Evolutionary conservation across 2,113 vertebrate species (phyloP).

Genomic region (Sinocyclocheilus anshuiensis): DNA sequence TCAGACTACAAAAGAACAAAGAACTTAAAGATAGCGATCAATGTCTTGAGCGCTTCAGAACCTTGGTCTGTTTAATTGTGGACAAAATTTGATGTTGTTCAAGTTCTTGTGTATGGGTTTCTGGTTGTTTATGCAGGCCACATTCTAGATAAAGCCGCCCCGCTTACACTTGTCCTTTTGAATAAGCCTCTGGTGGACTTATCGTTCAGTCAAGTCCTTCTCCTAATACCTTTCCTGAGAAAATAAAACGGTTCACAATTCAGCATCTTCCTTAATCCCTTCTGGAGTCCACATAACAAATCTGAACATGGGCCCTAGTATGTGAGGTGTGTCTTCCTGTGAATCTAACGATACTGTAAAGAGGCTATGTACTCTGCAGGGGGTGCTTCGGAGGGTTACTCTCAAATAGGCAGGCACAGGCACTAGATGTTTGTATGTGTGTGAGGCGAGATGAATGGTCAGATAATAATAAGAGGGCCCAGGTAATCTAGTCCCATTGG

Average conservation of each 20-base stretch:
- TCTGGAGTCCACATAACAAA: conserved; percentile 24
- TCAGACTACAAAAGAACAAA: neutral
- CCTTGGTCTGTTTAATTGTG: neutral
- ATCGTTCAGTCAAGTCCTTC: conserved; percentile 28
- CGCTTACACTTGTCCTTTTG: conserved; percentile 28
- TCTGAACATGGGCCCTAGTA: conserved; percentile 5
- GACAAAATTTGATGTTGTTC: neutral
- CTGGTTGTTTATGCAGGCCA: neutral
- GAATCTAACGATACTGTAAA: neutral
- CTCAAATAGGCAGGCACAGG: neutral
- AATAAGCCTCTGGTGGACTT: conserved; percentile 36
- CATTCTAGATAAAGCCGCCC: neutral
- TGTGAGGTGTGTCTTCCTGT: neutral
- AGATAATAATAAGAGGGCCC: conserved; percentile 33
- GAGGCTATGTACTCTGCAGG: conserved; percentile 8
- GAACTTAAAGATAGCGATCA: neutral
- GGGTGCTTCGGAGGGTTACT: conserved; percentile 8
- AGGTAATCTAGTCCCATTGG: conserved; percentile 41
- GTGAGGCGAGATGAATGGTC: conserved; percentile 38
- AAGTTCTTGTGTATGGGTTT: neutral
- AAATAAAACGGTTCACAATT: conserved; percentile 11
- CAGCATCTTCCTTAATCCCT: conserved; percentile 32
- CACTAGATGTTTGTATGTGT: neutral
- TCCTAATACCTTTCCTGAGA: conserved; percentile 21
- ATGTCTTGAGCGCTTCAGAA: neutral